Evolutionary conservation across 2,888 invertebrate species (phyloP).

Genomic region (Macroteleia sp.): DNA sequence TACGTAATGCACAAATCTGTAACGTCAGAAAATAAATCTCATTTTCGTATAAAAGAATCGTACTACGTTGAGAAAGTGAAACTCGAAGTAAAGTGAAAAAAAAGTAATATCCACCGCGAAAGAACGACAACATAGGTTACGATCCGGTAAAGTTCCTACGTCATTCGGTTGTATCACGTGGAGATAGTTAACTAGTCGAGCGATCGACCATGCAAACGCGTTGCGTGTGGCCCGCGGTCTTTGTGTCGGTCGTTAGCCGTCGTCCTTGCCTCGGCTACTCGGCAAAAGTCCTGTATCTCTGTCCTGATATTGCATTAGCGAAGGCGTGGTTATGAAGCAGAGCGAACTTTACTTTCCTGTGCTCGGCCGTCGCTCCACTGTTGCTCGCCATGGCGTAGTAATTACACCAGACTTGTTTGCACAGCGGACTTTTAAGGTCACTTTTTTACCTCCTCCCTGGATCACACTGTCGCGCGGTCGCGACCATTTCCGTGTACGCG

Average conservation of each 20-base stretch:
- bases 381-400: constrained; percentile 72
- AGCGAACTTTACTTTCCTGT: constrained; percentile 19
- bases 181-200: constrained; percentile 59
- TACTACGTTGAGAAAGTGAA: too few species aligned
- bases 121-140: constrained; percentile 22
- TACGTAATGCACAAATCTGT: too few species aligned
- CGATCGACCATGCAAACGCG: constrained; percentile 69
- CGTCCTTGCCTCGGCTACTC: constrained; percentile 81
- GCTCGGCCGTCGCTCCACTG: constrained; percentile 11
- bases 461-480: constrained; percentile 17
- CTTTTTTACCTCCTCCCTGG: constrained; percentile 11
- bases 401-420: constrained; percentile 37
- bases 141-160: constrained; percentile 54
- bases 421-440: constrained; percentile 17
- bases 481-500: constrained; percentile 19
- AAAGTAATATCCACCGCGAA: constrained; percentile 5
- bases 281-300: constrained; percentile 75
- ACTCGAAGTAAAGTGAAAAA: not conserved
- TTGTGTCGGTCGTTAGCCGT: constrained; percentile 76
- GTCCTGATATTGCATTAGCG: constrained; percentile 79
- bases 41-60: too few species aligned
- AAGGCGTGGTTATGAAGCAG: constrained; percentile 77
- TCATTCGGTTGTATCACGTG: constrained; percentile 55
- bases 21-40: too few species aligned
- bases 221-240: constrained; percentile 66